Base-by-base conservation (phyloP, 1,140 invertebrate species). In the Diuraphis noxia region DNA sequence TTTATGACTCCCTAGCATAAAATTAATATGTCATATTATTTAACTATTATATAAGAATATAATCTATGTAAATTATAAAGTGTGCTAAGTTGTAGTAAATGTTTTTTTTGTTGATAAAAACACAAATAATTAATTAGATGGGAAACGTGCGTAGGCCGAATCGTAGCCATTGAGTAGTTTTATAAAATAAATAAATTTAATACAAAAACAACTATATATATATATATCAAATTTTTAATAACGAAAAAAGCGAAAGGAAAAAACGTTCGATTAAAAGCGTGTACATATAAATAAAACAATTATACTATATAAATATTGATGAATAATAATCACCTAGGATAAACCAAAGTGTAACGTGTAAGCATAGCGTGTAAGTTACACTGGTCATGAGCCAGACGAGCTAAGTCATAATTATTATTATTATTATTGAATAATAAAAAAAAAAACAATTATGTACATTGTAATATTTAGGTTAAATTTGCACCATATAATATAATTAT, bases 381-480 rank as follows among this genome's bases (percentile, higher is more conserved):
- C n/a, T 90, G 88, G 77, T 81, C n/a, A 41, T 46, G 56, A 13
- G 82, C 88, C 88, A 81, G 41, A 81, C 77, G 88, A 89, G 88
- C 63, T 79, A 91, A 82, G 77, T 91, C 89, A 91, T 91, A 82
- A 36, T 88, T 86, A 85, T 86, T 86, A 86, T 38, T 87, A 88
- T 72, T 72, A 89, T 88, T 43, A 88, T 43, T 43, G 63, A 63
- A 46, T 79, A 77, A 82, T 81, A 81, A 77, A 72, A 88, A 89
- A 46, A 36, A 72, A 77, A 90, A 79, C n/a, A 81, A 81, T 49
- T 49, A 38, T 91, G 89, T 91, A 82, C 43, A 91, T 91, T 91
- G 86, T 88, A 91, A 81, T 40, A 30, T 49, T 81, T 91, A 91
- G 89, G 77, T 91, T 91, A 91, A 91, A 49, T 81, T 91, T 79